Conservation (phyloP, 2,888 invertebrate genomes). For the Uropetala carovei region DNA sequence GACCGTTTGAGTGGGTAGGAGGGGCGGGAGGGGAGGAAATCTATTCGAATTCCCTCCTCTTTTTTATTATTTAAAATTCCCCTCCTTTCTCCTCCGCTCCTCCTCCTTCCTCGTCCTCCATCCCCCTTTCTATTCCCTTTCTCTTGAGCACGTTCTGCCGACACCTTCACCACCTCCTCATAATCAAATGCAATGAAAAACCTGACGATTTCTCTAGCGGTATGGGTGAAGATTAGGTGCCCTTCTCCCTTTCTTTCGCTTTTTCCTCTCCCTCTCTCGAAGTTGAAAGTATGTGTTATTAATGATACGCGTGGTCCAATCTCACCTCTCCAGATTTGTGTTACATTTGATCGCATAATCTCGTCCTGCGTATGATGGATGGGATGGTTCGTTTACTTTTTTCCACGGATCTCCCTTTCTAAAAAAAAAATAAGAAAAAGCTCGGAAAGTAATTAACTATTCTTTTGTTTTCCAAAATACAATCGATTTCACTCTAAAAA, state of each 20-base stretch:
- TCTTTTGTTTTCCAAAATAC: not conserved
- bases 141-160: too few relatives aligned
- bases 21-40: too few relatives aligned
- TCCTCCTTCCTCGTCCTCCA: too few relatives aligned
- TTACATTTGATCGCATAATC: constrained; percentile 13
- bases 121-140: not conserved
- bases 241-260: not conserved
- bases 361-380: not conserved
- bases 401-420: not conserved
- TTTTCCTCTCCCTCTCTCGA: not conserved
- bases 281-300: constrained; percentile 20
- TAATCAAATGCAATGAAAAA: constrained; percentile 8
- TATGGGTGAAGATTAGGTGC: not conserved
- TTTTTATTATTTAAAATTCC: not conserved
- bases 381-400: not conserved
- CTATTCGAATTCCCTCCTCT: not conserved
- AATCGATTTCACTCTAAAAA: not conserved
- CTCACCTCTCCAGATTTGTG: constrained; percentile 13
- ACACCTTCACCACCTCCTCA: not conserved
- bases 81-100: not conserved
- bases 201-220: not conserved
- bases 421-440: not conserved
- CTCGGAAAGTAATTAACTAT: not conserved
- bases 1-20: not conserved
- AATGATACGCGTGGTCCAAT: constrained; percentile 5